Conservation (phyloP, 1,140 invertebrate genomes). For the Zaprionus nigranus region DNA sequence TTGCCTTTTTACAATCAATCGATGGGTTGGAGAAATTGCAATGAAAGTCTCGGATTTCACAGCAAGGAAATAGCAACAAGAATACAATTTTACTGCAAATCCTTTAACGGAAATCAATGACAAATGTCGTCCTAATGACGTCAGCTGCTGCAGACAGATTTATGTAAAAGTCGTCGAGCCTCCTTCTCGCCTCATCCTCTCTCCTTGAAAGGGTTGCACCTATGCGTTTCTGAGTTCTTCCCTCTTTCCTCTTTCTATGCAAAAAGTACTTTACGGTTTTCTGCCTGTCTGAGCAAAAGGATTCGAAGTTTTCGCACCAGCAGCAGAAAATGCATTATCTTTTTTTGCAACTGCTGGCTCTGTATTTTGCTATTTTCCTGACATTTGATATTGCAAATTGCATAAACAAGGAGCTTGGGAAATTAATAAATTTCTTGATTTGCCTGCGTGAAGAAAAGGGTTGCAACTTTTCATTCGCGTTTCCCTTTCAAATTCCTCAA, state of each 20-base stretch:
- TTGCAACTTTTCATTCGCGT: constrained; percentile 32
- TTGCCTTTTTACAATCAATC: constrained; percentile 24
- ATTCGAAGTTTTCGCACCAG: constrained; percentile 38
- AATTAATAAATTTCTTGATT: constrained; percentile 71
- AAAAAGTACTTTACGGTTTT: constrained; percentile 73
- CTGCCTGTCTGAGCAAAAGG: constrained; percentile 75
- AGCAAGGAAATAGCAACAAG: constrained; percentile 43
- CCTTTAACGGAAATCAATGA: constrained; percentile 66
- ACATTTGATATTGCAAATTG: constrained; percentile 79
- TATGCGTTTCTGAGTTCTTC: constrained; percentile 21
- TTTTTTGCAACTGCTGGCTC: not conserved
- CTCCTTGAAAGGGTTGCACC: constrained; percentile 59
- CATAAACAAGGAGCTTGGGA: constrained; percentile 75
- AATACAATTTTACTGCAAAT: constrained; percentile 61
- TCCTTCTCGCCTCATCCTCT: constrained; percentile 13
- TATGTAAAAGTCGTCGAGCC: constrained; percentile 65
- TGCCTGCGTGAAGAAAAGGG: constrained; percentile 47
- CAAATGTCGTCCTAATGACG: constrained; percentile 74
- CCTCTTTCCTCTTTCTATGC: constrained; percentile 28
- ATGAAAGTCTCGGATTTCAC: constrained; percentile 69
- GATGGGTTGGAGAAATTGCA: constrained; percentile 26
- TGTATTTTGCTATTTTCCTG: constrained; percentile 55
- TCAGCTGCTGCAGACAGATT: constrained; percentile 73
- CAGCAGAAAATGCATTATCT: constrained; percentile 57
- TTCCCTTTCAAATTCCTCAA: not conserved